A percentile compares a stretch with the other conserved stretches of the same genome.
Evolutionary conservation across 1,140 invertebrate species (phyloP).

Genomic region (Archegozetes longisetosus): DNA sequence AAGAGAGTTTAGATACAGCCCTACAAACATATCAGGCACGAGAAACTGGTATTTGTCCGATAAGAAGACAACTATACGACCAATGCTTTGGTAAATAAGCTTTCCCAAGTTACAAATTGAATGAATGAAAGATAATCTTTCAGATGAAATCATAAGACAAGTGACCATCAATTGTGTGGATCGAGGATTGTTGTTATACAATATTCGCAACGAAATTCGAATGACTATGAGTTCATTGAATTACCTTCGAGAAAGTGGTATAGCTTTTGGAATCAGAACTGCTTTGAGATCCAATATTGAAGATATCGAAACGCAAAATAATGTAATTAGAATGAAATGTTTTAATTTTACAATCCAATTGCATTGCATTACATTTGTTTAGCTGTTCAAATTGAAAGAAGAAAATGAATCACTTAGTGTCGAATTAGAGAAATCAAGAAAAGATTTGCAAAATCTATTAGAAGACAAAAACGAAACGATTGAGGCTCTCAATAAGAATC

Average conservation of each 20-base stretch:
- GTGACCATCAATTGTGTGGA: slow-evolving; percentile 95
- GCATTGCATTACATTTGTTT: neutral
- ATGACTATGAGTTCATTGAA: slow-evolving; percentile 91
- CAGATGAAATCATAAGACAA: slow-evolving; percentile 81
- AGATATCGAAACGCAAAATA: neutral
- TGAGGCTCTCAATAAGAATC: neutral
- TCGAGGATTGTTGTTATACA: slow-evolving; percentile 73
- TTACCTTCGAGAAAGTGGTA: slow-evolving; percentile 89
- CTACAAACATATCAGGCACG: slow-evolving; percentile 72
- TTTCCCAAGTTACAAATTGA: neutral
- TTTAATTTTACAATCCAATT: neutral
- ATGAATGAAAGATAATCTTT: slow-evolving; percentile 9
- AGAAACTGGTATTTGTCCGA: slow-evolving; percentile 91
- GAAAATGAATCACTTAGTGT: neutral
- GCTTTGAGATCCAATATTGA: slow-evolving; percentile 50
- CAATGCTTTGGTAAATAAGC: slow-evolving; percentile 74
- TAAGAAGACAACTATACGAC: slow-evolving; percentile 79
- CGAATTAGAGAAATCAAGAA: neutral
- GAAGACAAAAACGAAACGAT: neutral
- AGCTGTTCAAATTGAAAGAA: neutral
- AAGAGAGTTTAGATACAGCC: slow-evolving; percentile 59
- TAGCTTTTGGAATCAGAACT: slow-evolving; percentile 94
- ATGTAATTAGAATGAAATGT: neutral
- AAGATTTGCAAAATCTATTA: neutral
- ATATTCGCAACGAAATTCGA: slow-evolving; percentile 82